Evolutionary conservation across 2,113 vertebrate species (phyloP), one percentile per base, ranked within the genome.

Genomic region (Neomonachus schauinslandi): DNA sequence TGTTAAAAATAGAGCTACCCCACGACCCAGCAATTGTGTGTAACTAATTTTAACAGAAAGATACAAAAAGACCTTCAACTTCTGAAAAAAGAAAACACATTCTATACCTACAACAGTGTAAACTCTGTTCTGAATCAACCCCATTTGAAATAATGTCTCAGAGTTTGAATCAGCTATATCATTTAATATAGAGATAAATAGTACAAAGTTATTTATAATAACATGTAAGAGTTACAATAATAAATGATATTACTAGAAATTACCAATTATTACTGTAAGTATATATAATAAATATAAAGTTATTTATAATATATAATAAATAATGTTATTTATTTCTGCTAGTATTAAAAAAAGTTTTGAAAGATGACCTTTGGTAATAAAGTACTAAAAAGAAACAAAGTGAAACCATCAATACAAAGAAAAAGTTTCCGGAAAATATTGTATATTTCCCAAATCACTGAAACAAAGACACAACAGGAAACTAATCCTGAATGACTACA

Each of bases 301-400:
- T 74, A 15, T 26, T 46, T 46, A 76, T 76, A 15, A 76, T 16
- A 76, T 46, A 9, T 46, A 76, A 46, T 76, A 76, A 74, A 36
- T 72, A 72, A 46, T 36, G 7, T 28, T 67, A 59, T 10, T 87
- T 96, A 83, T 92, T 95, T 93, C 69, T 89, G 88, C 39, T 71
- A 86, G 24, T 93, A 9, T 72, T 83, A 74, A 91, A 86, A 91
- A 82, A 80, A 89, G 9, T 57, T 90, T 93, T 91, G 15, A 97
- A 92, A 92, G n/a, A 93, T 95, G 36, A 93, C 46, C 33, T 95
- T 57, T 16, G 19, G 5, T 86, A 95, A 93, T 84, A 84, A 94
- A 88, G 18, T n/a, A 93, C 65, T 91, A 86, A 88, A 97, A 94
- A 91, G 57, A 95, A 98, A 94, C 39, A 96, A 95, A 97, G 76